Evolutionary conservation across 1,140 invertebrate genomes (phyloP).

Genomic region (Palaemon carinicauda): DNA sequence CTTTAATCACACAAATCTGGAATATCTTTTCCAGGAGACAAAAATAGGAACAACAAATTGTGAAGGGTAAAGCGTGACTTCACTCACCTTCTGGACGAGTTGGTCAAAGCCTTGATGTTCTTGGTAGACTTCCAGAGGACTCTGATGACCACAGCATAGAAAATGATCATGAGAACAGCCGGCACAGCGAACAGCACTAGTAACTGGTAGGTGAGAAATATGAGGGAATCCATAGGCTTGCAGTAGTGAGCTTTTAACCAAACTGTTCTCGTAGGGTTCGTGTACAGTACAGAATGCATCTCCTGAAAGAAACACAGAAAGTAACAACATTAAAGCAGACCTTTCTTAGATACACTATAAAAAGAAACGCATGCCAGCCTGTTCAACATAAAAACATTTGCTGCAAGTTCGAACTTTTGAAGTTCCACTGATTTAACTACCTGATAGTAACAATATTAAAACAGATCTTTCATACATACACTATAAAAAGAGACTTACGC

Average conservation of each 20-base stretch:
- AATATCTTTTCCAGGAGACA: too few species aligned
- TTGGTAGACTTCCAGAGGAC: conserved; percentile 69
- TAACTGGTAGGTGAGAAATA: conserved; percentile 67
- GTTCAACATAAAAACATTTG: too few species aligned
- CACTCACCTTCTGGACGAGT: conserved; percentile 39
- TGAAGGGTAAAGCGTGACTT: not conserved
- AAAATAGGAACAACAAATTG: too few species aligned
- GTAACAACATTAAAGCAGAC: too few species aligned
- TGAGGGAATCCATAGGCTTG: conserved; percentile 55
- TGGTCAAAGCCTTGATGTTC: conserved; percentile 65
- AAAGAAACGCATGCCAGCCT: too few species aligned
- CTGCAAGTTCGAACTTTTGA: too few species aligned
- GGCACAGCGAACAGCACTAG: conserved; percentile 67
- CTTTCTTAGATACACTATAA: too few species aligned
- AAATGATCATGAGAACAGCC: conserved; percentile 68
- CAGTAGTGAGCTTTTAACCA: conserved; percentile 45
- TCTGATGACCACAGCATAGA: conserved; percentile 69
- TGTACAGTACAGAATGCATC: conserved; percentile 28
- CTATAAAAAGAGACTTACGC: too few species aligned
- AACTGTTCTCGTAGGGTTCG: conserved; percentile 19
- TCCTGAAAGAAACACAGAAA: conserved; percentile 39
- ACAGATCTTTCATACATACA: too few species aligned
- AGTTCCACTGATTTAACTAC: too few species aligned
- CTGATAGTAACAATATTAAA: too few species aligned
- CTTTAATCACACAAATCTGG: too few species aligned